Evolutionary conservation across 2,797 vertebrate species (phyloP), one percentile per base, ranked within the genome.

Genomic region (Neopelma chrysocephalum): DNA sequence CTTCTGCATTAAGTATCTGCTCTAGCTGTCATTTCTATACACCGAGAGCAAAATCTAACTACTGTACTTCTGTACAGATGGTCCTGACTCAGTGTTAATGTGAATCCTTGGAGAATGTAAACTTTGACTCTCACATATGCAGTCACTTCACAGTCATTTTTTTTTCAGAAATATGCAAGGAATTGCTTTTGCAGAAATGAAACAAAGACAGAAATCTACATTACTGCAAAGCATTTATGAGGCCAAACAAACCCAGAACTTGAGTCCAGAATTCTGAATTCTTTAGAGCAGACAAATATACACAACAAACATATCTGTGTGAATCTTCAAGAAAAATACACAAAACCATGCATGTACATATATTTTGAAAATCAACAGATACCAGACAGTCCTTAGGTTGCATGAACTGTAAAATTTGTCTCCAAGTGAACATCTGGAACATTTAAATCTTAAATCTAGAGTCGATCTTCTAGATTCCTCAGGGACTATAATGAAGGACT

Each of bases 381-480:
- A 71, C 45, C 57, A 86, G 21, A 70, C 50, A 94, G 77, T 93
- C 80, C 64, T 95, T 82, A 90, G 48, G 32, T 82, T 95, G 89
- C 42, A 94, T 22, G 61, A 97, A 91, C 70, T 91, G 68, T 54
- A 95, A 96, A 96, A 94, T 93, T 70, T 85, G 47, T 76, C 47
- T 89, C 51, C 70, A 83, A 93, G 93, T 82, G 47, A 97, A 87
- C 93, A 97, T 95, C 92, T 97, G 85, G 82, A 94, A 96, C 61
- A 93, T 95, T 93, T 90, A 96, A 93, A 92, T 95, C 93, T 91
- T 92, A 95, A 93, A 94, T 96, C 89, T 84, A 96, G 58, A 90
- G 73, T 64, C 5, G 4, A 86, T 93, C 76, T 92, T 85, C 80
- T 90, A 77, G 82, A 91, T 54, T 93, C 90, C 32, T 80, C 27